Base-by-base conservation (phyloP, 2,888 invertebrate genomes). In the Drosophila paucipuncta region DNA sequence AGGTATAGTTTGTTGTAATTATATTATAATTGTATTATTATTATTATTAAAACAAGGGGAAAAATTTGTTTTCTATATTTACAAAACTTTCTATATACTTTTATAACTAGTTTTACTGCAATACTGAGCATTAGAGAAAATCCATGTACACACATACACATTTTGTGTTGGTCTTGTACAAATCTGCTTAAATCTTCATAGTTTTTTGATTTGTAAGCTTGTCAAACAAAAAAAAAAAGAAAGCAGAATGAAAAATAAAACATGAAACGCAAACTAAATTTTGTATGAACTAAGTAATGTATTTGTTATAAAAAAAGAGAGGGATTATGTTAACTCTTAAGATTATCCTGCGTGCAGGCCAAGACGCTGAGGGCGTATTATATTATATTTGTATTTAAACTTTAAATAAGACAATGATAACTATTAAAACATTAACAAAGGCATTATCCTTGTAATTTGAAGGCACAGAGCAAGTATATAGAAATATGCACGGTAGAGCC, bases 1-100 rank as follows among this genome's bases (percentile, higher is more conserved):
- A 82, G 60, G 28, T 49, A 67, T 75, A 80, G 68, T 82, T 71
- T 79, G 83, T 82, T 79, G 64, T 80, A 82, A 69, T 78, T 79
- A 73, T 47, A 68, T 65, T 61, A 63, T 66, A 70, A 41, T 66
- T 55, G 22, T 22, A 76, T 37, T 67, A 67, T 55, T 78, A 71
- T 76, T 28, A 67, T 22, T 22, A 22, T 22, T 22, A 37, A 57
- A 52, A 49, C 31, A 53, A n/a, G 22, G n/a, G 39, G 28, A 11
- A 50, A 33, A 57, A 59, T 68, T 65, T 81, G 72, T 77, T 78
- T 78, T 61, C 47, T 81, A 76, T 76, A 66, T 63, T 66, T 59
- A 68, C 30, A 79, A 25, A 53, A 43, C 49, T 49, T 57, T 57
- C 47, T 47, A 16, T 28, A 41, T 59, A 66, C 39, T 57, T 71